Evolutionary conservation across 1,140 invertebrate genomes (phyloP).

Genomic region (Drosophila lowei): DNA sequence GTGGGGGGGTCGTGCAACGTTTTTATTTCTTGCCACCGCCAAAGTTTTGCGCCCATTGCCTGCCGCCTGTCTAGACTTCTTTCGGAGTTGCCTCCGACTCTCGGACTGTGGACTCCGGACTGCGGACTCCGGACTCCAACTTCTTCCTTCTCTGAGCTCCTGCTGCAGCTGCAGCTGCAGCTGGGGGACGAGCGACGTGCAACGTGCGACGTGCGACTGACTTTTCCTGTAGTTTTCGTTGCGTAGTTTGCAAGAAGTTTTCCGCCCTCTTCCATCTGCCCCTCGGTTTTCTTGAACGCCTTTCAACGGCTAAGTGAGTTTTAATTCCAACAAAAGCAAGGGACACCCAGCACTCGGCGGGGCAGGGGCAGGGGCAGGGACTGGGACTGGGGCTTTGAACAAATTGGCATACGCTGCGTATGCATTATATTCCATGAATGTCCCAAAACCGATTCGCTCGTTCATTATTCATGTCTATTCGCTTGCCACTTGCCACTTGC

Average conservation of each 20-base stretch:
- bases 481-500: constrained; percentile 44
- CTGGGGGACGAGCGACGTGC: neutral
- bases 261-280: constrained; percentile 3
- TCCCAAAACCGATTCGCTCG: constrained; percentile 42
- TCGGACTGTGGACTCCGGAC: constrained; percentile 22
- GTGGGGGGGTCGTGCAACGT: too few relatives aligned
- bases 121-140: constrained; percentile 37
- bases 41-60: constrained; percentile 66
- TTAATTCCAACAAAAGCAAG: constrained; percentile 63
- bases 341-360: constrained; percentile 5
- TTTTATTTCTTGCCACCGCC: constrained; percentile 53
- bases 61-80: constrained; percentile 50
- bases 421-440: constrained; percentile 56
- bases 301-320: constrained; percentile 62
- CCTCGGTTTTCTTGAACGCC: constrained; percentile 1
- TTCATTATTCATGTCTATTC: constrained; percentile 77
- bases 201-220: constrained; percentile 12
- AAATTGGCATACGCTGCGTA: constrained; percentile 55
- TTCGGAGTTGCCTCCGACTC: constrained; percentile 26
- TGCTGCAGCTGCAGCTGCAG: too few relatives aligned
- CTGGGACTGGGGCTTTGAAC: constrained; percentile 5
- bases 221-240: constrained; percentile 64
- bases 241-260: constrained; percentile 79
- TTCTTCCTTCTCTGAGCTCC: constrained; percentile 22
- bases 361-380: neutral